Conservation (phyloP, 2,888 invertebrate species). For the Strigamia maritima region DNA sequence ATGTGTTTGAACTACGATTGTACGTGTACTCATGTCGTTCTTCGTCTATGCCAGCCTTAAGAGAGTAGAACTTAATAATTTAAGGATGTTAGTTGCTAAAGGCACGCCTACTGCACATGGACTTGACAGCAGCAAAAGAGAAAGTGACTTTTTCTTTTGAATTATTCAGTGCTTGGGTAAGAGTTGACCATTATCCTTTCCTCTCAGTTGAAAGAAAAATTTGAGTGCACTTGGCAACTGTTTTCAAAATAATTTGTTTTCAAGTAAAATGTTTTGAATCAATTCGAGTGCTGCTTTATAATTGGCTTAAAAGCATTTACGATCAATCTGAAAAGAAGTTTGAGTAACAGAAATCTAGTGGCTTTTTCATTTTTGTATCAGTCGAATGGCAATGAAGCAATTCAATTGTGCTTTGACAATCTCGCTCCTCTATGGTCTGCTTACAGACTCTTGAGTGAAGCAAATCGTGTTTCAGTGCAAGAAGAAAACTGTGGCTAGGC, state of each 20-base stretch:
- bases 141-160: constrained; percentile 26
- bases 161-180: constrained; percentile 5
- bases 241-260: background rate
- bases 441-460: too few species aligned
- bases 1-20: background rate
- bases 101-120: constrained; percentile 28
- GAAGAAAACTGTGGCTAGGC: too few species aligned
- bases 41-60: background rate
- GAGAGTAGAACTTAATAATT: constrained; percentile 21
- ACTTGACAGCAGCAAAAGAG: constrained; percentile 32
- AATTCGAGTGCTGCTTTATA: background rate
- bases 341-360: background rate
- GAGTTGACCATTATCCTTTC: constrained; percentile 11
- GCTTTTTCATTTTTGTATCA: background rate
- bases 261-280: background rate
- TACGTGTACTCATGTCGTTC: background rate
- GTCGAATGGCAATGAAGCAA: too few species aligned
- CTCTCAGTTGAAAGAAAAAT: constrained; percentile 14
- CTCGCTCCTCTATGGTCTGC: too few species aligned
- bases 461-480: too few species aligned
- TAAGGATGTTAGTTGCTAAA: constrained; percentile 31
- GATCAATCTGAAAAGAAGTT: background rate
- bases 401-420: too few species aligned
- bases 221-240: constrained; percentile 5
- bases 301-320: background rate